Evolutionary conservation across 1,140 invertebrate genomes (phyloP).

Genomic region (Heliconius nattereri): DNA sequence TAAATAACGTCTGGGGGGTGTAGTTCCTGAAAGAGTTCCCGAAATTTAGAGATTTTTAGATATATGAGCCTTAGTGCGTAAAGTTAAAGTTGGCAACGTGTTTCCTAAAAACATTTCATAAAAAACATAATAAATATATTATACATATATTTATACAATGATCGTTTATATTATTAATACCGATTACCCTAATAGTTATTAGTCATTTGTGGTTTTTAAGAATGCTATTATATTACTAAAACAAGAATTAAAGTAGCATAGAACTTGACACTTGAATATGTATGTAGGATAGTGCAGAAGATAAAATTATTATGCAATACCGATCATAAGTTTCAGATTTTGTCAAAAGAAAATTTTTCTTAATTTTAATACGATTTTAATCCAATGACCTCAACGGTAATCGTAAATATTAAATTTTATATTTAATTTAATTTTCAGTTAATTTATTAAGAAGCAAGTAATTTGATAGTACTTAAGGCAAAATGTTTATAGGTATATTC

Average conservation of each 20-base stretch:
- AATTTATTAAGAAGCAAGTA: not conserved
- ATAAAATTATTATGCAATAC: not conserved
- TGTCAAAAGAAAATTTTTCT: too few relatives aligned
- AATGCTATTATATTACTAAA: not conserved
- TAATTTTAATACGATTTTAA: not conserved
- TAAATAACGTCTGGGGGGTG: conserved; percentile 34
- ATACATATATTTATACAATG: not conserved
- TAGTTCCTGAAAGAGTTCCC: conserved; percentile 34
- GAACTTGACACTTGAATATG: not conserved
- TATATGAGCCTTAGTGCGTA: too few relatives aligned
- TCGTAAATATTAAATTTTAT: not conserved
- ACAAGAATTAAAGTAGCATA: not conserved
- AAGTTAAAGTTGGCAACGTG: too few relatives aligned
- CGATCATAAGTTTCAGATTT: too few relatives aligned
- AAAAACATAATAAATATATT: too few relatives aligned
- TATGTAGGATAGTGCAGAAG: not conserved
- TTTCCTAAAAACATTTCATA: too few relatives aligned
- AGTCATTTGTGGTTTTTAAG: not conserved
- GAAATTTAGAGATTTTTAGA: not conserved
- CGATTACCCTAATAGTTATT: not conserved
- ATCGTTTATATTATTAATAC: not conserved
- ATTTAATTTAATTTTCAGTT: not conserved
- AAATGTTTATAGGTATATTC: not conserved
- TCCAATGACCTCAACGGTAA: not conserved
- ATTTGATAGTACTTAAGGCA: not conserved